Evolutionary conservation across 2,113 vertebrate species (phyloP).

Genomic region (Thalassoma bifasciatum): DNA sequence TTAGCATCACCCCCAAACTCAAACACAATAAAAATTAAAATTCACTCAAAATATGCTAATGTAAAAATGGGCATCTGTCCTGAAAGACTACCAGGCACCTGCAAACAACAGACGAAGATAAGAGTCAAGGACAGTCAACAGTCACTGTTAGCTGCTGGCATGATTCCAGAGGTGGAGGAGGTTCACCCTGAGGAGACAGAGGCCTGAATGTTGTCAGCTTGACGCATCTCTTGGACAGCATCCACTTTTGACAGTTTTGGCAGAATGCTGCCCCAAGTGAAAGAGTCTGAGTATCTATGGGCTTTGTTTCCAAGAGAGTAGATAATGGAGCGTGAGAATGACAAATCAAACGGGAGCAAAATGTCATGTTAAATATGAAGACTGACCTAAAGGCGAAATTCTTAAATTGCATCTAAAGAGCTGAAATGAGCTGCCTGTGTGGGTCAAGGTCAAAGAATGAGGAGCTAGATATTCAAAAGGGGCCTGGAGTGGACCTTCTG

Average conservation of each 20-base stretch:
- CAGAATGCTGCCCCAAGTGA: conserved; percentile 3
- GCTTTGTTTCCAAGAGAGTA: conserved; percentile 31
- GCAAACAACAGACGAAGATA: background rate
- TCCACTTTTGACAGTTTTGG: conserved; percentile 18
- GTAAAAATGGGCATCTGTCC: conserved; percentile 2
- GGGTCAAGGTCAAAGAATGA: conserved; percentile 21
- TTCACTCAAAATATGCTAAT: background rate
- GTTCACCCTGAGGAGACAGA: conserved; percentile 10
- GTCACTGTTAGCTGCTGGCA: conserved; percentile 12
- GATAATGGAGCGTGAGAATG: conserved; percentile 43
- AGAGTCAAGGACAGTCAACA: background rate
- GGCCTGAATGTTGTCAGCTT: conserved; percentile 14
- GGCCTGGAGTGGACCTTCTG: conserved; percentile 21
- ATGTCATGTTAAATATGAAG: conserved; percentile 51
- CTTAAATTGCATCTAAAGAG: conserved; percentile 56
- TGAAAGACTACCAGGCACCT: background rate
- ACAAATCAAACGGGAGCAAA: conserved; percentile 41
- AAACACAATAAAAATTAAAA: background rate
- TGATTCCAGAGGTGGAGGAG: conserved; percentile 7
- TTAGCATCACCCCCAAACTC: background rate
- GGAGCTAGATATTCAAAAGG: conserved; percentile 21
- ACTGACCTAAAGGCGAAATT: conserved; percentile 44
- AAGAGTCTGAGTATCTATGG: conserved; percentile 31
- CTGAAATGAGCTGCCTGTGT: conserved; percentile 30
- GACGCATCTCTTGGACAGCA: conserved; percentile 25